Evolutionary conservation across 2,888 invertebrate species (phyloP), one percentile per base, ranked within the genome.

Genomic region (Cryptus armator): DNA sequence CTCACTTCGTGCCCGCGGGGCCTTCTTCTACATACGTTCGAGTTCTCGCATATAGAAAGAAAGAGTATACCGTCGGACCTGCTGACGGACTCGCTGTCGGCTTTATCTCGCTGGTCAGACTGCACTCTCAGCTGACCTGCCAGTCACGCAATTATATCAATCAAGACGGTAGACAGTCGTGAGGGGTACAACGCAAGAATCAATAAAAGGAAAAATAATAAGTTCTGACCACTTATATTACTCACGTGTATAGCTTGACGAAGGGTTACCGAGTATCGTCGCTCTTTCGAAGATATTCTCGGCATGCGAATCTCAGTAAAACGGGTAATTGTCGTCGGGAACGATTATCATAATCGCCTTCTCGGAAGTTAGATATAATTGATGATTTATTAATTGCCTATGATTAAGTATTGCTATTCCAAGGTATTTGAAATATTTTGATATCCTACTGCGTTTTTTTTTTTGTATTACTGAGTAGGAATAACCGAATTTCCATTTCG

Each of bases 81-180:
- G 85, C 72, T 62, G 72, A 71, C 71, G 71, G 53, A 66, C 64
- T 75, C 64, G 43, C 76, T 74, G 59, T 66, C 68, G 29, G 75
- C 62, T 68, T 75, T 75, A 81, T 81, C 67, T 59, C 66, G 67
- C 68, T 53, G 56, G 51, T 71, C 78, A 48, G 43, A 29, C 59
- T 74, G 76, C 67, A 62, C 53, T 75, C 87, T 89, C 86, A 81
- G 88, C 87, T 87, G 89, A 89, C 87, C 89, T 89, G 88, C 87
- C 89, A 89, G 87, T 91, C 90, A 88, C 84, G 90, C 88, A 90
- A 90, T 91, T 91, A 90, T 90, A 90, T 90, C 89, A 90, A 91
- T 91, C 90, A 89, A 84, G 86, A 86, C 70, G 29, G 46, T 56
- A 19, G 32, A 66, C 53, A 43, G 59, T 43, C 53, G 75, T 7